Conservation (phyloP, 1,140 invertebrate species). For the Brachystomella parvula region DNA sequence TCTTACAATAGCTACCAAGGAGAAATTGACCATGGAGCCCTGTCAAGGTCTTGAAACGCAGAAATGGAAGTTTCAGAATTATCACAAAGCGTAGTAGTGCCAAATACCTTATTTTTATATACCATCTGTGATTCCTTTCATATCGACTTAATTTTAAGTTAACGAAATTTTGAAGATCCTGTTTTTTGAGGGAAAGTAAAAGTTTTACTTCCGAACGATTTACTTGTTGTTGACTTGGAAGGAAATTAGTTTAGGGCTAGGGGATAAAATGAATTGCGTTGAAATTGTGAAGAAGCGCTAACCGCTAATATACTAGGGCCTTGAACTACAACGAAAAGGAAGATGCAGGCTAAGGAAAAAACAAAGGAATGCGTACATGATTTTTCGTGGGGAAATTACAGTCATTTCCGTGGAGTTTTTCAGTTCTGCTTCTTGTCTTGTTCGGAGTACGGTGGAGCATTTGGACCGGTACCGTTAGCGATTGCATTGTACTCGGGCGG, state of each 20-base stretch:
- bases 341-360: too few species aligned
- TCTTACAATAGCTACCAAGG: slow-evolving; percentile 40
- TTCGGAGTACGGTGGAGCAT: neutral
- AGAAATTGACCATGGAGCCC: slow-evolving; percentile 40
- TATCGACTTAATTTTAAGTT: neutral
- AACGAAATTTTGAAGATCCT: neutral
- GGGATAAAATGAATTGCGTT: too few species aligned
- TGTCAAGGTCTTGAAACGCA: slow-evolving; percentile 40
- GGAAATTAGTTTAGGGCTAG: too few species aligned
- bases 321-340: too few species aligned
- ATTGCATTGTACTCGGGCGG: neutral
- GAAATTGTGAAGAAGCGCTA: too few species aligned
- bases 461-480: neutral
- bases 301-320: too few species aligned
- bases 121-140: slow-evolving; percentile 10
- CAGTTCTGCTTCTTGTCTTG: slow-evolving; percentile 4
- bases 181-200: neutral
- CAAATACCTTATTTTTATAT: neutral
- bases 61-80: slow-evolving; percentile 43
- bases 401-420: neutral
- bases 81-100: slow-evolving; percentile 26
- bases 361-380: too few species aligned
- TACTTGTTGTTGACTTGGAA: too few species aligned
- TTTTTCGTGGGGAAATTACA: too few species aligned
- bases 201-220: too few species aligned